Evolutionary conservation across 2,113 vertebrate species (phyloP).

Genomic region (Pipa parva): DNA sequence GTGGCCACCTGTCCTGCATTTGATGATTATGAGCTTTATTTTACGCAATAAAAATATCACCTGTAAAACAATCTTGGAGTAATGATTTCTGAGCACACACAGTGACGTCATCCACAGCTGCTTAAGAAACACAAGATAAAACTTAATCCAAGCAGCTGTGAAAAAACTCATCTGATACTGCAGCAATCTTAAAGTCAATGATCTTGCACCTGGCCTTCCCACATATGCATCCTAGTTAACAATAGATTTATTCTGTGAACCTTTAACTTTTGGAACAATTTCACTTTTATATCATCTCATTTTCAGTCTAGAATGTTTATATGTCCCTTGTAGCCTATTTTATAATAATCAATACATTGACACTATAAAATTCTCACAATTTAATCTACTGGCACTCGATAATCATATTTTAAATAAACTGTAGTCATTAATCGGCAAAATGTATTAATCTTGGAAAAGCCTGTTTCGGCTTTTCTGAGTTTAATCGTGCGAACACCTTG

Average conservation of each 20-base stretch:
- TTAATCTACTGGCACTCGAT: too few species aligned
- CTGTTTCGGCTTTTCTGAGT: too few species aligned
- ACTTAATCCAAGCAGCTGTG: conserved; percentile 37
- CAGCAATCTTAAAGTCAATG: conserved; percentile 27
- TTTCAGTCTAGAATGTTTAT: too few species aligned
- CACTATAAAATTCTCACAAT: too few species aligned
- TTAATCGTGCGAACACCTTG: too few species aligned
- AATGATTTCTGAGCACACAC: conserved; percentile 13
- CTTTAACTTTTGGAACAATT: neutral
- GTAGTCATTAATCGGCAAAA: too few species aligned
- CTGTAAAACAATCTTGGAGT: conserved; percentile 31
- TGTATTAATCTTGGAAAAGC: too few species aligned
- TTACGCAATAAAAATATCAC: conserved; percentile 28
- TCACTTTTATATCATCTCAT: too few species aligned
- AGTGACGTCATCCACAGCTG: conserved; percentile 34
- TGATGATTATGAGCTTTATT: conserved; percentile 6
- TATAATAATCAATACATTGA: too few species aligned
- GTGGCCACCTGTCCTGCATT: neutral
- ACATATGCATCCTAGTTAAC: conserved; percentile 12
- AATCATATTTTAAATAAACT: too few species aligned
- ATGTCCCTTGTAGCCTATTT: too few species aligned
- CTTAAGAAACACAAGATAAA: conserved; percentile 30
- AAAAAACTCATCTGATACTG: conserved; percentile 32
- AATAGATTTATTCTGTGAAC: neutral
- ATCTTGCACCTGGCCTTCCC: conserved; percentile 37